Evolutionary conservation across 2,888 invertebrate species (phyloP).

Genomic region (Psococerastis gibbosa): DNA sequence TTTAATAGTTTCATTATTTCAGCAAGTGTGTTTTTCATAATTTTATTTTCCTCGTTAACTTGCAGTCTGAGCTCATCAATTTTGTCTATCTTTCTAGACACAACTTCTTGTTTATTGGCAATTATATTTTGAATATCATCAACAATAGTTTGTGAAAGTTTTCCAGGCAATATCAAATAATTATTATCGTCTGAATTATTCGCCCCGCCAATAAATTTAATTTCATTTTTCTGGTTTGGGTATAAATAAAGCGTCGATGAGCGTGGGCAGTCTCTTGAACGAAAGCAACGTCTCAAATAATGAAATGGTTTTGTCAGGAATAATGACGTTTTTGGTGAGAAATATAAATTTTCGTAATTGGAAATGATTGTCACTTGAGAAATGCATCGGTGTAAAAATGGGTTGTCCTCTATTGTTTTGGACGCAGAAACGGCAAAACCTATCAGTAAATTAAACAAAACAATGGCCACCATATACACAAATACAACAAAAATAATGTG

Average conservation of each 20-base stretch:
- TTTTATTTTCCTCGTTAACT: too few species aligned
- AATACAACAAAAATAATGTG: slow-evolving; percentile 60
- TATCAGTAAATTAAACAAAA: slow-evolving; percentile 62
- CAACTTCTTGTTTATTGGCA: not conserved
- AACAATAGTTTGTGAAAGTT: not conserved
- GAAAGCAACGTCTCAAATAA: not conserved
- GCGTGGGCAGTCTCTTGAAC: not conserved
- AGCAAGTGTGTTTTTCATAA: too few species aligned
- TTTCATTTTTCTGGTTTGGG: not conserved
- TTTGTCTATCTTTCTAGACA: not conserved
- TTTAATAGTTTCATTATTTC: too few species aligned
- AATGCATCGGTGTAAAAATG: slow-evolving; percentile 58
- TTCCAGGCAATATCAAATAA: not conserved
- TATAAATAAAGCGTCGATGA: not conserved
- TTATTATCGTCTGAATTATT: not conserved
- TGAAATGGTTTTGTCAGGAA: not conserved
- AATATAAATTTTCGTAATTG: slow-evolving; percentile 50
- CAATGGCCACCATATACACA: slow-evolving; percentile 65
- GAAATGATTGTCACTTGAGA: slow-evolving; percentile 49
- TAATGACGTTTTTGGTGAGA: not conserved
- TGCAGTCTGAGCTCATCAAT: not conserved
- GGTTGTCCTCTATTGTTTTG: slow-evolving; percentile 49
- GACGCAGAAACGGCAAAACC: slow-evolving; percentile 76
- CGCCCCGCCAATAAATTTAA: not conserved
- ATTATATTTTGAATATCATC: not conserved